Evolutionary conservation across 2,113 vertebrate genomes (phyloP), one percentile per base, ranked within the genome.

Genomic region (Heliornis fulica): DNA sequence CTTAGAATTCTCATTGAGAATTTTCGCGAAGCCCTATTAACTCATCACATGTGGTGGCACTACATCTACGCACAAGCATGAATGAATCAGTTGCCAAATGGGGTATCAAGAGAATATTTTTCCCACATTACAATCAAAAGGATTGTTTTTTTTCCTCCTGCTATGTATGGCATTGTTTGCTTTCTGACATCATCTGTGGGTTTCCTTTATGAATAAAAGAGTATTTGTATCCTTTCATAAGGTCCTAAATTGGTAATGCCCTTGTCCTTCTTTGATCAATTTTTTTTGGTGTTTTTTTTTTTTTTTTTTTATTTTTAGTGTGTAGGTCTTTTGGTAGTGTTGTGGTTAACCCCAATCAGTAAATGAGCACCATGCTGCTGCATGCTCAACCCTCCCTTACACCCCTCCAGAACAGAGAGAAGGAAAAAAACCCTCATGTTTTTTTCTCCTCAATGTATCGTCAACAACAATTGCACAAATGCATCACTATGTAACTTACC

Each of bases 301-400:
- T 20, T 4, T 26, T 21, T 25, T 32, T 38, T 31, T 17, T 12
- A 8, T 5, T 5, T 2, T 6, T 3, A 3, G 14, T 11, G 3
- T n/a, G 59, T n/a, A 17, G 10, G 15, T 56, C 63, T 31, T 9
- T 1, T 54, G 25, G 63, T n/a, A 13, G 23, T 22, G 12, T 23
- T 50, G 48, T 11, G 13, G 23, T 46, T 46, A 46, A 46, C 46
- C 46, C 46, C 46, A 46, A 21, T 11, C 10, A 46, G 46, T 46
- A 46, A 22, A 19, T 50, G 48, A 50, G 48, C 23, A 50, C 25
- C 48, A 50, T 25, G 13, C 23, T 25, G 48, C 48, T 26, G 25
- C 48, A 25, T 25, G 13, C 48, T 50, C 25, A 13, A 12, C 25
- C 48, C 48, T 50, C 48, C 48, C 48, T 50, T 23, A 46, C 46